These are phyloP conservation scores for Dolichopus griseipennis DNA, from an alignment of 2,888 invertebrate species.

Conservation along the genomic window DNA sequence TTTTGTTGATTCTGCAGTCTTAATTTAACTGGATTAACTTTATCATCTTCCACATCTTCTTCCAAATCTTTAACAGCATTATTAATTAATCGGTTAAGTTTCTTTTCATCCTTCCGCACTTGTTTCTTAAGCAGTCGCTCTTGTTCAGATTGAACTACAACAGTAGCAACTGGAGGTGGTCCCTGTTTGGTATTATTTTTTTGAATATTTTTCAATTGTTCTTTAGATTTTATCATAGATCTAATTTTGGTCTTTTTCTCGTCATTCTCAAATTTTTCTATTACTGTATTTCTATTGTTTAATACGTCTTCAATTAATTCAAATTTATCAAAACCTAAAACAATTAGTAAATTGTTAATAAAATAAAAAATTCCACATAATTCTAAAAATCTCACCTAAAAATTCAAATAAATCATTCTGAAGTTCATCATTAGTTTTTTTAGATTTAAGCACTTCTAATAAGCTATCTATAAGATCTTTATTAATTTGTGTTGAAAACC, in stretches of 20 bases:
- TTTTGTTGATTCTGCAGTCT: conserved; percentile 37
- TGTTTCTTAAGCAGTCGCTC: conserved; percentile 70
- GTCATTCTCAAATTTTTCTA: conserved; percentile 34
- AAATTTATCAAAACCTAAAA: conserved; percentile 72
- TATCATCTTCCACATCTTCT: conserved; percentile 40
- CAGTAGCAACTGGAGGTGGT: conserved; percentile 69
- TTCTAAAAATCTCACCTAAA: conserved; percentile 26
- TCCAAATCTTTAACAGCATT: conserved; percentile 29
- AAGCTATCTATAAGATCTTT: conserved; percentile 53
- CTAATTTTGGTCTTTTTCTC: conserved; percentile 26
- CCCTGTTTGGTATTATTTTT: conserved; percentile 26
- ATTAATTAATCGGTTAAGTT: conserved; percentile 44
- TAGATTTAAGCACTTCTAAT: conserved; percentile 52
- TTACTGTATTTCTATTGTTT: conserved; percentile 52
- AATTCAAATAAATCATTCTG: conserved; percentile 82
- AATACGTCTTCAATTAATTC: conserved; percentile 63
- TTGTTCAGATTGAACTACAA: conserved; percentile 73
- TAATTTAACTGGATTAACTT: conserved; percentile 41
- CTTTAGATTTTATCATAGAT: conserved; percentile 20
- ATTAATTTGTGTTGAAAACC: conserved; percentile 50
- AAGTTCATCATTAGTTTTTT: conserved; percentile 56
- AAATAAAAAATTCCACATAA: not conserved
- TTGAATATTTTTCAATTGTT: conserved; percentile 30
- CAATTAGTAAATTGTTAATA: not conserved
- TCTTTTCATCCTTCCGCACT: conserved; percentile 77